Conservation (phyloP, 2,888 invertebrate genomes). For the Nemotelus pantherinus region DNA sequence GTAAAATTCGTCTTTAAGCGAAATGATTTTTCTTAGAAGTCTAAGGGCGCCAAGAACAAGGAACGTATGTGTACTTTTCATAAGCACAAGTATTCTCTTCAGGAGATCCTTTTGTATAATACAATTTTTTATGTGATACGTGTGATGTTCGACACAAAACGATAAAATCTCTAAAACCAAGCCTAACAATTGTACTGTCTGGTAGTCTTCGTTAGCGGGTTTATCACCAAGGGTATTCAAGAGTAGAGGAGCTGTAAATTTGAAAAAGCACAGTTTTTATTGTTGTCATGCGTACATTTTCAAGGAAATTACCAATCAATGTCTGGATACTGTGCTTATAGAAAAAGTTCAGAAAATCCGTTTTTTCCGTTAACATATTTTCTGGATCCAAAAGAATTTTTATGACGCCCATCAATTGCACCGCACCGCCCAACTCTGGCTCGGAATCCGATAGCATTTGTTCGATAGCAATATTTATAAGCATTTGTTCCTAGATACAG, state of each 20-base stretch:
- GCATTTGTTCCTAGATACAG: constrained; percentile 82
- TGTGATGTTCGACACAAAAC: constrained; percentile 99
- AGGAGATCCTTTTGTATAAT: constrained; percentile 96
- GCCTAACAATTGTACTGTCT: constrained; percentile 94
- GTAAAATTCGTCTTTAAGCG: constrained; percentile 98
- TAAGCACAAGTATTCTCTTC: constrained; percentile 92
- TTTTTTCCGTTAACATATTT: constrained; percentile 98
- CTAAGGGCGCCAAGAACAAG: constrained; percentile 95
- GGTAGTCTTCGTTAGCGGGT: constrained; percentile 93
- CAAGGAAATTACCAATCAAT: constrained; percentile 77
- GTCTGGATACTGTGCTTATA: constrained; percentile 98
- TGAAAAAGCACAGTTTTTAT: neutral
- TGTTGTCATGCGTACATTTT: neutral
- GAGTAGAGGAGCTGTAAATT: constrained; percentile 81
- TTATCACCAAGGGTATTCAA: constrained; percentile 91
- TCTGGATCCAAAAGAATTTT: constrained; percentile 95
- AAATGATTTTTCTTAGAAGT: constrained; percentile 96
- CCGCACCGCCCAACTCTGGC: constrained; percentile 96
- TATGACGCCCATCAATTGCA: constrained; percentile 94
- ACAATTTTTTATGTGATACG: constrained; percentile 98
- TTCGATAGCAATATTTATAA: constrained; percentile 95
- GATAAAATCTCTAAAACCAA: constrained; percentile 94
- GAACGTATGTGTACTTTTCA: constrained; percentile 97
- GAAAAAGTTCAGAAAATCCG: constrained; percentile 97
- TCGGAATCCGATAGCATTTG: constrained; percentile 98